These are phyloP conservation scores for Scomberomorus guttatus DNA, from an alignment of 2,797 vertebrate species.

Conservation along the genomic window DNA sequence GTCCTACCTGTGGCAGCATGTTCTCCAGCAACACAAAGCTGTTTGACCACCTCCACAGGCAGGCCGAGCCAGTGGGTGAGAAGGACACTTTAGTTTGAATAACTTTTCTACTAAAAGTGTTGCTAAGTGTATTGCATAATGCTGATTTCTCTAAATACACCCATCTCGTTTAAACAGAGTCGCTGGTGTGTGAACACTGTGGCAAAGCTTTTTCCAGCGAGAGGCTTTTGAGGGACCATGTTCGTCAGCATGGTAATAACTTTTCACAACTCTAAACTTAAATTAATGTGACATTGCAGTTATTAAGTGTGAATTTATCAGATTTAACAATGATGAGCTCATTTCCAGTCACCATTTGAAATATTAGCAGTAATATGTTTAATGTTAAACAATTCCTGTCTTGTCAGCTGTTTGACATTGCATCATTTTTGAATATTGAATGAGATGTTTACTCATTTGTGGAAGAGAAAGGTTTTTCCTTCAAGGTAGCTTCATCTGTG, in stretches of 20 bases:
- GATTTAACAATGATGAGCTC: background rate
- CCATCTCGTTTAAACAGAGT: slow-evolving; percentile 72
- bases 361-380: background rate
- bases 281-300: background rate
- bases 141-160: background rate
- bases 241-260: slow-evolving; percentile 80
- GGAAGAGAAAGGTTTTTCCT: background rate
- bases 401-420: background rate
- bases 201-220: slow-evolving; percentile 86
- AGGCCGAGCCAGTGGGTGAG: slow-evolving; percentile 83
- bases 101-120: background rate
- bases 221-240: slow-evolving; percentile 84
- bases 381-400: background rate
- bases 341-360: background rate
- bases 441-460: background rate
- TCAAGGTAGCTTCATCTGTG: background rate
- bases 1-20: slow-evolving; percentile 85
- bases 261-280: background rate
- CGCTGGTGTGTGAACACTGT: slow-evolving; percentile 85
- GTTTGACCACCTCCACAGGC: slow-evolving; percentile 86
- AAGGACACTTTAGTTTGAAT: background rate
- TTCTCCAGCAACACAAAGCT: slow-evolving; percentile 87
- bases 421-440: background rate
- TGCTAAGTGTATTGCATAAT: background rate
- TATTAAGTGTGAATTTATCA: background rate